Conservation (phyloP, 2,888 invertebrate genomes). For the Caenorhabditis sp. region DNA sequence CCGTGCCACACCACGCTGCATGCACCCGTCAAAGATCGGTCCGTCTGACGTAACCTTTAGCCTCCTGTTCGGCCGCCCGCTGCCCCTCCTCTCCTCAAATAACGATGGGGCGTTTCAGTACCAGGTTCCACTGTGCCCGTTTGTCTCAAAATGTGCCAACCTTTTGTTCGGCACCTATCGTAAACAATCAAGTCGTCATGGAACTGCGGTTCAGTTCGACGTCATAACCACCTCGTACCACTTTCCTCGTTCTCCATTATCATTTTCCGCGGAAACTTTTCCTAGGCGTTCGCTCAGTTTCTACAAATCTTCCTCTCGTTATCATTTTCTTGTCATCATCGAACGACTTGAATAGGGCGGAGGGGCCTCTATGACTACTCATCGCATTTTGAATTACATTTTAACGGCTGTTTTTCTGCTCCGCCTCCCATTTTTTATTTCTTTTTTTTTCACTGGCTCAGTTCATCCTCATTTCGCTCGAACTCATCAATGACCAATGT, state of each 20-base stretch:
- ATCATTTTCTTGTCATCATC: conserved; percentile 3
- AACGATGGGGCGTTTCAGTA: conserved; percentile 32
- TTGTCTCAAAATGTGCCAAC: conserved; percentile 54
- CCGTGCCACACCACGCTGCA: no score
- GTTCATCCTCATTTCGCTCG: not conserved
- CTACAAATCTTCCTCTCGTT: not conserved
- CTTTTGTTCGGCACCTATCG: conserved; percentile 50
- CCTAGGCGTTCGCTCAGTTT: no score
- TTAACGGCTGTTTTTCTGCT: no score
- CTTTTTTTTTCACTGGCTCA: not conserved
- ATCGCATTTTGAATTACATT: no score
- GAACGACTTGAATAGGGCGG: not conserved
- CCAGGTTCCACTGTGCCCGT: conserved; percentile 36
- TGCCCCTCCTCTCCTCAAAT: conserved; percentile 6
- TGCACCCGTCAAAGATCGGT: no score
- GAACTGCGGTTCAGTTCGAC: conserved; percentile 14
- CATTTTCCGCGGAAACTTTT: no score
- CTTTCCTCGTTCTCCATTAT: conserved; percentile 13
- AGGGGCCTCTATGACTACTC: conserved; percentile 19
- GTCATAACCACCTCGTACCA: conserved; percentile 31
- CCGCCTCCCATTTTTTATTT: not conserved
- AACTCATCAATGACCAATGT: conserved; percentile 8
- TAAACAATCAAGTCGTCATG: conserved; percentile 44
- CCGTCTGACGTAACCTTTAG: conserved; percentile 11
- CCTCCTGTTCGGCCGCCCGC: not conserved